Percentiles rank a stretch among this genome's conserved stretches.
Conservation (phyloP, 2,888 invertebrate species). For the Bursaphelenchus okinawaensis region DNA sequence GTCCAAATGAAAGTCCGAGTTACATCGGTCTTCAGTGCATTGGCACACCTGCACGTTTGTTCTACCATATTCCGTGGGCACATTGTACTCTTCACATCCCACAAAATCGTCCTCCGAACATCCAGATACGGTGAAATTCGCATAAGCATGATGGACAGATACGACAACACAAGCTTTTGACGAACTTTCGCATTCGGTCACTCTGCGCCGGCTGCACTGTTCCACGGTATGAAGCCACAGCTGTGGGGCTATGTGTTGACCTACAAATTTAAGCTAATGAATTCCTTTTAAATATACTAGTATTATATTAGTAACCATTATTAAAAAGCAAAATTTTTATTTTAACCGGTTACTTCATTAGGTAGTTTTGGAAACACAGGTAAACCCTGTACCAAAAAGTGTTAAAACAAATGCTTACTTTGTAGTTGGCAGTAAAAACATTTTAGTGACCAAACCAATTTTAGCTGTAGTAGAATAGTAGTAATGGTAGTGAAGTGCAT, state of each 20-base stretch:
- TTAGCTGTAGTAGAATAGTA: not conserved
- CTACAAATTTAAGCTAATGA: no score
- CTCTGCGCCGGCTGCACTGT: conserved; percentile 1
- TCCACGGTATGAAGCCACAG: conserved; percentile 9
- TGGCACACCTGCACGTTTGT: conserved; percentile 12
- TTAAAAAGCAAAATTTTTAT: no score
- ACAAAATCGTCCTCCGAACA: conserved; percentile 11
- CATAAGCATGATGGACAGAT: not conserved
- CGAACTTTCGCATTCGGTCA: not conserved
- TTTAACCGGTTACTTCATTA: no score
- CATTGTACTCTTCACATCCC: conserved; percentile 7
- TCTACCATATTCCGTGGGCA: not conserved
- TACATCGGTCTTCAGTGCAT: not conserved
- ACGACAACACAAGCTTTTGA: conserved; percentile 7
- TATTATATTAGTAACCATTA: no score
- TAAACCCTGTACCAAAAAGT: no score
- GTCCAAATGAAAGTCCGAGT: conserved; percentile 10
- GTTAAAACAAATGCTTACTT: not conserved
- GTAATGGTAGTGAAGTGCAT: not conserved
- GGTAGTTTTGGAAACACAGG: no score
- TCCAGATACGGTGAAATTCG: conserved; percentile 10
- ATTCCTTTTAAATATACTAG: no score
- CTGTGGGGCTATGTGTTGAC: conserved; percentile 5
- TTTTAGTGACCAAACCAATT: not conserved
- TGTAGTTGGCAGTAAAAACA: not conserved